Base-by-base conservation (phyloP, 2,888 invertebrate species). In the Pyrochroa serraticornis region DNA sequence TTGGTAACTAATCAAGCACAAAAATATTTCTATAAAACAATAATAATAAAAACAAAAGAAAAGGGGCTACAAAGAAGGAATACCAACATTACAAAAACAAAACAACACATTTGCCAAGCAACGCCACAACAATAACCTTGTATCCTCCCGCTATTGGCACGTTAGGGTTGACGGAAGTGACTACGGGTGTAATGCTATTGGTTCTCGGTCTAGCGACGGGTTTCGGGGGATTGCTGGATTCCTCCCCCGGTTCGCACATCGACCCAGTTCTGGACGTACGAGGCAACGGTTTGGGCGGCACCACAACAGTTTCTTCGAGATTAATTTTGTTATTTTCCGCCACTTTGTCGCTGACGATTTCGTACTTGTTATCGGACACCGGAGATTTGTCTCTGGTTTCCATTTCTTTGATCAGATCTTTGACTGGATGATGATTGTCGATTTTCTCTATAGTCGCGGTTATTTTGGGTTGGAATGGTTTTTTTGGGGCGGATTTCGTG, bases 241-340 rank as follows among this genome's bases (percentile, higher is more conserved):
- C 85, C 31, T 85, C 84, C 7, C 81, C 76, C 0, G 83, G 84
- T 70, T 92, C 92, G 0, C 90, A 89, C 53, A 92, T 84, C 8
- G 92, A 87, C 70, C 85, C 85, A 37, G 87, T 83, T 69, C 88
- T 82, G 39, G 87, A 91, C 0, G 90, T 88, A 68, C 92, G 83
- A 0, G 93, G 92, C 79, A 92, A 81, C 8, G 93, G 92, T 75
- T 92, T 92, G 0, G 92, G 92, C 1, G 89, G 87, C 42, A 86
- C 62, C 38, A 71, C 59, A 37, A 68, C 81, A 80, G 52, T 80
- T 80, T 62, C 82, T 50, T 62, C 63, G 39, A 78, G 76, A 66
- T 76, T 77, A 32, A 75, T 77, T 7, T 77, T 78, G 60, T 75
- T 75, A 37, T 58, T 69, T 54, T 56, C 76, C 66, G 49, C 49